These are phyloP conservation scores for Nomada lathburiana DNA, from an alignment of 2,888 invertebrate genomes.

Conservation along the genomic window DNA sequence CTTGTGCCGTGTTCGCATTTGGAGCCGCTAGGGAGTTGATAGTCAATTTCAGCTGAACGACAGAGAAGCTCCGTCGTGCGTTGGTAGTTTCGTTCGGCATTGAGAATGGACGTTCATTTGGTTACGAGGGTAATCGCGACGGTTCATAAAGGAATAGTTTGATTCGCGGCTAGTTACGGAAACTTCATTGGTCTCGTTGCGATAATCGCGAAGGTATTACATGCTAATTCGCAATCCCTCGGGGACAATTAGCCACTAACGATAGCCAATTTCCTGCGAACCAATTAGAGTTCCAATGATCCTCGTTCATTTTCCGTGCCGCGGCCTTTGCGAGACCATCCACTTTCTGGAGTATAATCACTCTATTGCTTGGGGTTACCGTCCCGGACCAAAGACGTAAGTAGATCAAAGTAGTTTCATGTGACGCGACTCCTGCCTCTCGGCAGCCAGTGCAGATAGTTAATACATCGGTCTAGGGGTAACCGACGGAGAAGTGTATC, in stretches of 20 bases:
- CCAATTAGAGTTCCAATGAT: conserved; percentile 74
- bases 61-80: no score
- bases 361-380: conserved; percentile 26
- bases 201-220: conserved; percentile 56
- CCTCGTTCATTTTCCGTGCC: conserved; percentile 25
- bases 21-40: no score
- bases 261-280: conserved; percentile 73
- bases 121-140: no score
- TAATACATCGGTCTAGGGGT: conserved; percentile 32
- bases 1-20: no score
- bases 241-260: conserved; percentile 65
- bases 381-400: conserved; percentile 42
- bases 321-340: background rate
- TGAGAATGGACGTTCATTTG: no score
- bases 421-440: conserved; percentile 25
- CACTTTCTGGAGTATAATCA: conserved; percentile 12
- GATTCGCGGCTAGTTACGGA: no score
- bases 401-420: conserved; percentile 67
- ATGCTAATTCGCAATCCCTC: conserved; percentile 62
- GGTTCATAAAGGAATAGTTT: no score
- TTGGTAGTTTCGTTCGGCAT: no score
- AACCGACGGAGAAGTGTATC: conserved; percentile 24
- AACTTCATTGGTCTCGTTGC: background rate
- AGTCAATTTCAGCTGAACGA: no score
- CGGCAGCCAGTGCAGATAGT: conserved; percentile 28